Conservation (phyloP, 2,113 vertebrate genomes). For the Argyrosomus japonicus region DNA sequence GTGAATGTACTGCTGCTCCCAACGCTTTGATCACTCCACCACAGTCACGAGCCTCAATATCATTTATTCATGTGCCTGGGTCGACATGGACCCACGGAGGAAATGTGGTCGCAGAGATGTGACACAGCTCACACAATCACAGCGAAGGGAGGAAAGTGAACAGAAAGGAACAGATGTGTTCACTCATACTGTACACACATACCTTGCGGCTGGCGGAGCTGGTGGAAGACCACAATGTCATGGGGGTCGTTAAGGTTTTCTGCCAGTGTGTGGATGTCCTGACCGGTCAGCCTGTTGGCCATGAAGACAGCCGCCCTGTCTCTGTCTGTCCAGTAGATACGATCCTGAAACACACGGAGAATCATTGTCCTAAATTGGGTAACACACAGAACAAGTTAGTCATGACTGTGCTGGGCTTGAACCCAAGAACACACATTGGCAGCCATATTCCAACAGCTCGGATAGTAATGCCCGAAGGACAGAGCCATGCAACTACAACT, state of each 20-base stretch:
- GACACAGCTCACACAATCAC: slow-evolving; percentile 24
- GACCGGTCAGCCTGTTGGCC: slow-evolving; percentile 92
- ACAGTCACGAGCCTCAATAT: slow-evolving; percentile 40
- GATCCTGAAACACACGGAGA: slow-evolving; percentile 87
- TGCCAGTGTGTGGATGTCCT: slow-evolving; percentile 90
- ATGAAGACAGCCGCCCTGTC: slow-evolving; percentile 96
- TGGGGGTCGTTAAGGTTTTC: slow-evolving; percentile 98
- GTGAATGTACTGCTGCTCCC: slow-evolving; percentile 32
- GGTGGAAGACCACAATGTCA: slow-evolving; percentile 95
- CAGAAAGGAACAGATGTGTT: not conserved
- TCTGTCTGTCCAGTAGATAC: slow-evolving; percentile 97
- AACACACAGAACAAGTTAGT: not conserved
- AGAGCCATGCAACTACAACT: not conserved
- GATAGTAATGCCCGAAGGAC: not conserved
- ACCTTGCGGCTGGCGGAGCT: slow-evolving; percentile 95
- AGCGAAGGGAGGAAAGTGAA: not conserved
- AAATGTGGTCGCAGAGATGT: slow-evolving; percentile 18
- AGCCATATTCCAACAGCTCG: not conserved
- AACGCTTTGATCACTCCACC: slow-evolving; percentile 36
- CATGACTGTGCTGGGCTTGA: not conserved
- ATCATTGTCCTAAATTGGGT: not conserved
- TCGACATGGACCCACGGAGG: slow-evolving; percentile 10
- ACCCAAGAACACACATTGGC: not conserved
- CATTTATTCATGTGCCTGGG: slow-evolving; percentile 54
- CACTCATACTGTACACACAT: slow-evolving; percentile 4